Percentiles rank a stretch among this genome's conserved stretches.
These are phyloP conservation scores for Geophilus truncorum DNA, from an alignment of 2,888 invertebrate species.

Conservation along the genomic window DNA sequence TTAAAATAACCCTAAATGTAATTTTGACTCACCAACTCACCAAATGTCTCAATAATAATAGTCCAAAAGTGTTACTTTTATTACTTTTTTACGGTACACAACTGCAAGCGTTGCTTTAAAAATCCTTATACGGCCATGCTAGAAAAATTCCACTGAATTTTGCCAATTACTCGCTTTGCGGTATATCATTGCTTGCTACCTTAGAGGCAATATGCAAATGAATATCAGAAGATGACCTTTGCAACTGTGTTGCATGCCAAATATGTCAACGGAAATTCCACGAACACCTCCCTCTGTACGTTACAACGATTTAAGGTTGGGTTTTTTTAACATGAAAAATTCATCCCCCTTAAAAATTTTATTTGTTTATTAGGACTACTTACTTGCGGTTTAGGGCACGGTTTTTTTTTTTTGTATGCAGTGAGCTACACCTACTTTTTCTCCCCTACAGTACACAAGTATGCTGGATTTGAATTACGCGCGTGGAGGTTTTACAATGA, in stretches of 20 bases:
- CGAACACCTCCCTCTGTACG: not conserved
- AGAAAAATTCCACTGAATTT: not conserved
- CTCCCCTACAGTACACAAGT: too few relatives aligned
- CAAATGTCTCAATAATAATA: not conserved
- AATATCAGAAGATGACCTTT: not conserved
- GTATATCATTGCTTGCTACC: not conserved
- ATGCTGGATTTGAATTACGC: not conserved
- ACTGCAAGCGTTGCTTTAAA: not conserved
- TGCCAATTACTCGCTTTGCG: not conserved
- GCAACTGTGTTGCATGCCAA: constrained; percentile 21
- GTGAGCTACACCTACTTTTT: too few relatives aligned
- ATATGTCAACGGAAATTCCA: constrained; percentile 27
- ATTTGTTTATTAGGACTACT: not conserved
- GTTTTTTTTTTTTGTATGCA: not conserved
- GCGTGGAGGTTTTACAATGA: not conserved
- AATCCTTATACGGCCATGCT: not conserved
- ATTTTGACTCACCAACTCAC: not conserved
- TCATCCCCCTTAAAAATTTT: not conserved
- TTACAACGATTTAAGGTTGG: constrained; percentile 14
- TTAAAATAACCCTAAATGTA: not conserved
- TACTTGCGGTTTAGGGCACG: not conserved
- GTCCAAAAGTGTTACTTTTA: not conserved
- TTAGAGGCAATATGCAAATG: constrained; percentile 8
- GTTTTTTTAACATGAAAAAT: not conserved
- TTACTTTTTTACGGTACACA: not conserved